These are phyloP conservation scores for Parazoanthus swiftii DNA, from an alignment of 92 coral and sea anemone genomes.

Conservation along the genomic window DNA sequence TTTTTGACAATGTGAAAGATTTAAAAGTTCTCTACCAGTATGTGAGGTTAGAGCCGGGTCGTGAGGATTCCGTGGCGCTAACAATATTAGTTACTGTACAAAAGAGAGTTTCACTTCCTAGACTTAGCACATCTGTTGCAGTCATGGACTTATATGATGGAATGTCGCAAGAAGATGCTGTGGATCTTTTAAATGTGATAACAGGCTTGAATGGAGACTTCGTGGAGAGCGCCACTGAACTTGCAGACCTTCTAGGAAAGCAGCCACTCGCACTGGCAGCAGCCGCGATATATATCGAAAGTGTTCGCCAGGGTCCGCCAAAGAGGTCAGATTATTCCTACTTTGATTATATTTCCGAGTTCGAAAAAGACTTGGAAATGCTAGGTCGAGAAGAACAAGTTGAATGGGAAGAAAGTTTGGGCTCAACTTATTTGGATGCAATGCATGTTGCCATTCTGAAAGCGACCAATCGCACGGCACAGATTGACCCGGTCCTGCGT, in stretches of 20 bases:
- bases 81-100: slow-evolving; percentile 60
- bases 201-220: slow-evolving; percentile 51
- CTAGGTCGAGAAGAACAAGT: slow-evolving; percentile 60
- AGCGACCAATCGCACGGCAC: slow-evolving; percentile 66
- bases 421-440: slow-evolving; percentile 56
- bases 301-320: slow-evolving; percentile 70
- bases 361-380: slow-evolving; percentile 52
- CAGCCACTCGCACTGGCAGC: slow-evolving; percentile 78
- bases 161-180: slow-evolving; percentile 59
- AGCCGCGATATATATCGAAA: slow-evolving; percentile 75
- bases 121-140: slow-evolving; percentile 40
- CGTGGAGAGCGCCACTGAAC: slow-evolving; percentile 53
- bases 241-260: slow-evolving; percentile 58
- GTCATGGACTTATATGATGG: slow-evolving; percentile 68
- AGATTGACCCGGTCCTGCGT: slow-evolving; percentile 59
- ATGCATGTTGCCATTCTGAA: slow-evolving; percentile 67
- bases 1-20: slow-evolving; percentile 78
- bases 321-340: slow-evolving; percentile 57
- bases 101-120: slow-evolving; percentile 59
- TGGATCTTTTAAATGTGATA: slow-evolving; percentile 56
- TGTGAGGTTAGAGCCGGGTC: slow-evolving; percentile 72
- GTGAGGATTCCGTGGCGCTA: slow-evolving; percentile 53
- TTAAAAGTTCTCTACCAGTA: slow-evolving; percentile 50
- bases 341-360: slow-evolving; percentile 62
- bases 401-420: slow-evolving; percentile 71